phyloP scores from a whole-genome alignment of 2,113 vertebrate genomes.

The Hippocampus barbouri region DNA sequence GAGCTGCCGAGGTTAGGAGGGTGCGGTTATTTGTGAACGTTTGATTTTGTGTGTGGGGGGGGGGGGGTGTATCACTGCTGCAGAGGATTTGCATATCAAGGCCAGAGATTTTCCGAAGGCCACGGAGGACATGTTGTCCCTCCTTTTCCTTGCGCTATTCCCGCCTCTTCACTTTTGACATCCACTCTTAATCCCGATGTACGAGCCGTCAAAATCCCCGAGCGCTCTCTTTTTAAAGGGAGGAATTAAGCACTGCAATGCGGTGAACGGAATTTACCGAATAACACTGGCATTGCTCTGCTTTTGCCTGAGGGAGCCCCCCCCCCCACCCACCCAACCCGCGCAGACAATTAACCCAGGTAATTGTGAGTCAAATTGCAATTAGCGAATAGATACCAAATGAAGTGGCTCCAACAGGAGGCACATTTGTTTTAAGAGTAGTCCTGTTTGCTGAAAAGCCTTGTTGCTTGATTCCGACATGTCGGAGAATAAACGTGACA shows the following conservation, averaged over 20 bases:
- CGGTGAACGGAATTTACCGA: conserved; percentile 57
- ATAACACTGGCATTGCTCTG: conserved; percentile 36
- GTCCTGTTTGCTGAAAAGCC: background rate
- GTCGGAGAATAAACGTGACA: conserved; percentile 1
- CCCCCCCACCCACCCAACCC: conserved; percentile 10
- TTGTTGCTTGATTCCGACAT: conserved; percentile 4
- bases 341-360: conserved; percentile 71
- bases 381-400: conserved; percentile 73
- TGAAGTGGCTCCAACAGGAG: conserved; percentile 56
- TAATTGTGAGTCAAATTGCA: conserved; percentile 74
- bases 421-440: conserved; percentile 14
- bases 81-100: conserved; percentile 40
- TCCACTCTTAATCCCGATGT: conserved; percentile 54
- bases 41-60: conserved; percentile 4
- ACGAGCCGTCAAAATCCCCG: conserved; percentile 57
- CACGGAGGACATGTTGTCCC: conserved; percentile 15
- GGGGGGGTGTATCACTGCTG: conserved; percentile 2
- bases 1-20: conserved; percentile 18
- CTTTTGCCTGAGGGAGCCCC: conserved; percentile 54
- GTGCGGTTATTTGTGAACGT: conserved; percentile 34
- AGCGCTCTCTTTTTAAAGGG: conserved; percentile 49
- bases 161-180: conserved; percentile 52
- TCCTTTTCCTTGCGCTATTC: conserved; percentile 23
- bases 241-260: conserved; percentile 52
- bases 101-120: conserved; percentile 36